These are phyloP conservation scores for Buceros bicornis DNA, from an alignment of 2,797 vertebrate species.

Conservation along the genomic window DNA sequence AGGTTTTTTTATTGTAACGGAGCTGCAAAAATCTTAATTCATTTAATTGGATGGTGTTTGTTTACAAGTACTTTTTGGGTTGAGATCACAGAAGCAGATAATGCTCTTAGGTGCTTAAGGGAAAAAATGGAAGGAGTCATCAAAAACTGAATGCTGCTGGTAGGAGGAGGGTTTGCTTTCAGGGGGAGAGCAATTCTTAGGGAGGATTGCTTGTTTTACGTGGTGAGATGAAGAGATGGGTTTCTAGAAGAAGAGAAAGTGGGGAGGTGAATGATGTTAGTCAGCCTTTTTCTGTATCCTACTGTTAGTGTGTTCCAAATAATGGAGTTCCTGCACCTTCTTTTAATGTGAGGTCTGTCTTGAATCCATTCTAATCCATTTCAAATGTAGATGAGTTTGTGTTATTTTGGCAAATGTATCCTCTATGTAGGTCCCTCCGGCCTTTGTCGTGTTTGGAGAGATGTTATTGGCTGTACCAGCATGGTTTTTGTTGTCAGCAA, in stretches of 20 bases:
- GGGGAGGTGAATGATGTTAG: constrained; percentile 25
- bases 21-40: not conserved
- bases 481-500: not conserved
- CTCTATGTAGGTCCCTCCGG: not conserved
- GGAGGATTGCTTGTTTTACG: not conserved
- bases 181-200: not conserved
- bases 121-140: constrained; percentile 20
- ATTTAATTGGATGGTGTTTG: not conserved
- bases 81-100: constrained; percentile 26
- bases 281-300: constrained; percentile 22
- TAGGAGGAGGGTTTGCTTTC: constrained; percentile 16
- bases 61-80: constrained; percentile 1
- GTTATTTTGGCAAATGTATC: not conserved
- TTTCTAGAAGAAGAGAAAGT: not conserved
- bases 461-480: not conserved
- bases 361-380: not conserved
- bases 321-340: not conserved
- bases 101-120: constrained; percentile 24
- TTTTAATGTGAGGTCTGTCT: not conserved
- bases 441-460: not conserved
- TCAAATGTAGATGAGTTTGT: not conserved
- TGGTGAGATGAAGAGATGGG: constrained; percentile 1
- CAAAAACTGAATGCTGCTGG: constrained; percentile 10
- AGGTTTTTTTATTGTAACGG: not conserved
- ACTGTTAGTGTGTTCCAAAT: not conserved